Evolutionary conservation across 2,113 vertebrate genomes (phyloP), one percentile per base, ranked within the genome.

Genomic region (Myiozetetes cayanensis): DNA sequence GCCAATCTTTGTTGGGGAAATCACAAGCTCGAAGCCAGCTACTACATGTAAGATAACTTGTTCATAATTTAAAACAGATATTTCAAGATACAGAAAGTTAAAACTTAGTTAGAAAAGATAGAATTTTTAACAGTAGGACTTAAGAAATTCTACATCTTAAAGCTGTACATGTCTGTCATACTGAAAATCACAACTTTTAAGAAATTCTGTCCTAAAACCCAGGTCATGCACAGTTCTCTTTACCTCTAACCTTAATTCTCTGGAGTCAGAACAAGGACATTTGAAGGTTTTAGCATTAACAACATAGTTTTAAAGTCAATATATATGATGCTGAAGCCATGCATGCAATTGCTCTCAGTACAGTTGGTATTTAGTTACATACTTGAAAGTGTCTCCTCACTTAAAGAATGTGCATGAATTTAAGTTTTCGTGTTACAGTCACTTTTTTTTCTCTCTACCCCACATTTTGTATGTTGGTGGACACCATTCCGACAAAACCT

Each of bases 1-100:
- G 61, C 99, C 99, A 16, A 99, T 99, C 96, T 99, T 99, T 89
- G 98, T 99, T 86, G 99, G 99, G 66, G 99, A 99, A 93, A 98
- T 99, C 91, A 95, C 99, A 97, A 98, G 98, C 97, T 99, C 98
- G 2, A 98, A 99, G 88, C 97, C 98, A 67, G 70, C 97, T 47
- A 94, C 95, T 95, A 96, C 97, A 93, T 98, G 98, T 98, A 97
- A 98, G 98, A 86, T 43, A 76, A 65, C 15, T 85, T 86, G 73
- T 59, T 18, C 9, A 1, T 59, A 77, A 61, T 83, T 77, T 67
- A 35, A 91, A 80, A 17, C 63, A 35, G 15, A 2, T 67, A 10
- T 53, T 90, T 86, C 9, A 49, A 61, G 27, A 4, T 67, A 7
- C 24, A 74, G 71, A 31, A 59, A 44, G 91, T 84, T 25, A 66